Evolutionary conservation across 37 sponge, comb jelly and placozoan genomes (phyloP), one percentile per base, ranked within the genome.

Genomic region (Spongia lamella): DNA sequence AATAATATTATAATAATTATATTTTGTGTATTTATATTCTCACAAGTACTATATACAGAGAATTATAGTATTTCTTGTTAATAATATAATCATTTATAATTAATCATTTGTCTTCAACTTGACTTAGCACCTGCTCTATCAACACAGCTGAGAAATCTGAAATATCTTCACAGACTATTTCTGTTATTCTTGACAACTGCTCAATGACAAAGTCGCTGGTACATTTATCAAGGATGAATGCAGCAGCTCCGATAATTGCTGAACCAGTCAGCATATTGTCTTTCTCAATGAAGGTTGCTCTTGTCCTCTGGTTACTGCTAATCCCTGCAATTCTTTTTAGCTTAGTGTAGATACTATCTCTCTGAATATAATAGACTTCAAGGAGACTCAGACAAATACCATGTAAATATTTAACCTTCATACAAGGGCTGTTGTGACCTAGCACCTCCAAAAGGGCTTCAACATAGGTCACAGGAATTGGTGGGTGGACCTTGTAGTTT

Each of bases 391-490:
- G 38, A 30, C 75, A 26, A 3, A 89, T 54, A 17, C 80, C 84
- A 38, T 89, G 84, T 15, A 89, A 80, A 14, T 89, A 84, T 31
- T 84, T 89, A 24, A 76, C 80, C 15, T 80, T 75, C 20, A 89
- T 11, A 21, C 57, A 4, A 1, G 53, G 30, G 33, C 75, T 47
- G 31, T 76, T 75, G 29, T 76, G 63, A 1, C 75, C 80, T 29
- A 93, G 31, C 3, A 73, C 39, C 26, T 90, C 94, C 34, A 93
- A 77, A 0, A 93, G 71, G 31, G 73, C 62, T 40, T 93, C 94
- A n/a, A 86, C 63, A 61, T 59, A 89, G 25, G 73, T 72, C 33
- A 83, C 55, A 6, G 90, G 84, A 2, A 86, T 85, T 3, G 88
- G 84, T 19, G 36, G 35, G 33, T 53, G 37, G 20, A 93, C 84